A percentile compares a stretch with the other conserved stretches of the same genome.
Evolutionary conservation across 2,113 vertebrate species (phyloP).

Genomic region (Chauna torquata): DNA sequence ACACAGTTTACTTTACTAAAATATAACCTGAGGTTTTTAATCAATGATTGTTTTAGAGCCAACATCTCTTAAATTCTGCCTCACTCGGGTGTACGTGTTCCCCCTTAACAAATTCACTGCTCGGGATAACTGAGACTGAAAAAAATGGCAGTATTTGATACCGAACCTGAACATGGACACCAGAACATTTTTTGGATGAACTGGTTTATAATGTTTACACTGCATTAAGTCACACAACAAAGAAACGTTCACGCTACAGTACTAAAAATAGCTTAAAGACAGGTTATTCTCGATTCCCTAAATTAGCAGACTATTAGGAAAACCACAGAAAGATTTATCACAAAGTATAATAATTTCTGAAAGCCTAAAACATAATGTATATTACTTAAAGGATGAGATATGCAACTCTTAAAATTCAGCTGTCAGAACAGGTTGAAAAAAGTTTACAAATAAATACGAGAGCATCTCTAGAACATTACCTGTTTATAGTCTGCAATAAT

Average conservation of each 20-base stretch:
- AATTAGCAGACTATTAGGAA: not conserved
- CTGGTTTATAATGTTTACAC: not conserved
- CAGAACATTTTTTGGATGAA: not conserved
- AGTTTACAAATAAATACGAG: not conserved
- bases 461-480: slow-evolving; percentile 67
- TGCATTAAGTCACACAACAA: not conserved
- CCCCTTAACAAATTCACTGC: not conserved
- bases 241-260: not conserved
- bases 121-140: not conserved
- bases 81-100: not conserved
- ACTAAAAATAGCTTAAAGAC: not conserved
- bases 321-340: not conserved
- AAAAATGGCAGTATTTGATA: not conserved
- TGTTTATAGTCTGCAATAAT: slow-evolving; percentile 99
- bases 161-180: not conserved
- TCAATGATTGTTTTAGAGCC: not conserved
- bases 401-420: not conserved
- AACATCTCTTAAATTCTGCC: not conserved
- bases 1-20: not conserved
- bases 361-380: not conserved
- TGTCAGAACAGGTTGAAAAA: not conserved
- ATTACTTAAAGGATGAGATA: not conserved
- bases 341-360: not conserved
- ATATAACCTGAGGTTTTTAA: not conserved
- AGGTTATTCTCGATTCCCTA: not conserved